These are phyloP conservation scores for Helogale parvula DNA, from an alignment of 2,113 vertebrate species.

Conservation along the genomic window DNA sequence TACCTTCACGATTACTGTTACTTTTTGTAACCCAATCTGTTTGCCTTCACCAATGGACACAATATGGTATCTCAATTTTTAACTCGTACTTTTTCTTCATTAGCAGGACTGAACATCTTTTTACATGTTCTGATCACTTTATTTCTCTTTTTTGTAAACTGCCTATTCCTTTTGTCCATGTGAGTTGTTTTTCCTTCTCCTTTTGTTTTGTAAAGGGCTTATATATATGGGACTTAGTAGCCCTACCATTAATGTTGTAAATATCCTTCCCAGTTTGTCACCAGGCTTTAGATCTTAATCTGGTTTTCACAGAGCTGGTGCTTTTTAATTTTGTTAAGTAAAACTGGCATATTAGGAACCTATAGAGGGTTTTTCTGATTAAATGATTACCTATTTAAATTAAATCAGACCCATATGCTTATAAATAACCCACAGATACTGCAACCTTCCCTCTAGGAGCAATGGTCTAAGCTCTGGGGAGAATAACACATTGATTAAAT, in stretches of 20 bases:
- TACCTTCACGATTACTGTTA: not conserved
- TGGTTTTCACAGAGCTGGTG: not conserved
- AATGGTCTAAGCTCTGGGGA: not conserved
- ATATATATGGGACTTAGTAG: not conserved
- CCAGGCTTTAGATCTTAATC: constrained; percentile 23
- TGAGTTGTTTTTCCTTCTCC: not conserved
- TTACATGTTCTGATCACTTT: not conserved
- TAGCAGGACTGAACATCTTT: not conserved
- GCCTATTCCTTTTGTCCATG: not conserved
- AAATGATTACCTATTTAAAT: not conserved
- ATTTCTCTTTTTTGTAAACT: not conserved
- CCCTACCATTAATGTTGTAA: not conserved
- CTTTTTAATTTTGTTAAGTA: constrained; percentile 21
- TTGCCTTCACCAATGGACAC: not conserved
- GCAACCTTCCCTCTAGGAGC: not conserved
- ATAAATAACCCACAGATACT: not conserved
- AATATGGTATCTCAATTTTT: not conserved
- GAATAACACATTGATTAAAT: not conserved
- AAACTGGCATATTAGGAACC: not conserved
- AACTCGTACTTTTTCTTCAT: not conserved
- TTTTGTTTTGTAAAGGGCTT: not conserved
- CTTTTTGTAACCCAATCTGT: not conserved
- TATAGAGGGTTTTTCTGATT: not conserved
- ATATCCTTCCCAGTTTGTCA: not conserved
- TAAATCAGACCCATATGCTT: not conserved